Conservation (phyloP, 92 coral and sea anemone genomes). For the Palythoa caribaeorum region DNA sequence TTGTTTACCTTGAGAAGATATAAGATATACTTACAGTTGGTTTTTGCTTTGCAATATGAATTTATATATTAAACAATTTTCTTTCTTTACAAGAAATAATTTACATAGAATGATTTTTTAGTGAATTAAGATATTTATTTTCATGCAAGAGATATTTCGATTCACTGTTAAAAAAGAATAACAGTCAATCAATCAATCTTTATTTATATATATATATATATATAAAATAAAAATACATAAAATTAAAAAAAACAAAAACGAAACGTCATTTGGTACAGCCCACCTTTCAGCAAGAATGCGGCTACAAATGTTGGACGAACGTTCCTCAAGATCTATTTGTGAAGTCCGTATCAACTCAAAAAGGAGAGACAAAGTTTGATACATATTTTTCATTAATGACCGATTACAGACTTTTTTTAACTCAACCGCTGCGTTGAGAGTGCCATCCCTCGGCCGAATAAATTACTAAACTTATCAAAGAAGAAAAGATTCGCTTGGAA, state of each 20-base stretch:
- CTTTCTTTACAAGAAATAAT: neutral
- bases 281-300: too few relatives aligned
- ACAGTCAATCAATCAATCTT: too few relatives aligned
- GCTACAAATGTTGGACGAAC: too few relatives aligned
- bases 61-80: neutral
- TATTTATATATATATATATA: too few relatives aligned
- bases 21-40: neutral
- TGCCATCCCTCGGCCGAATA: conserved; percentile 59
- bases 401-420: too few relatives aligned
- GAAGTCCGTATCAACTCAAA: too few relatives aligned
- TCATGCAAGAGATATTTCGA: neutral
- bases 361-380: too few relatives aligned
- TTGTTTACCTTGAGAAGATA: neutral
- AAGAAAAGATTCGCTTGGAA: conserved; percentile 63
- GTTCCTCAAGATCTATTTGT: too few relatives aligned
- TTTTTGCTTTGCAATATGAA: conserved; percentile 1
- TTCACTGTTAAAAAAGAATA: neutral
- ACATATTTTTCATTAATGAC: too few relatives aligned
- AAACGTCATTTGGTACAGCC: too few relatives aligned
- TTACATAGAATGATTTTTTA: neutral
- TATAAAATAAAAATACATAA: too few relatives aligned
- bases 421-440: conserved; percentile 25
- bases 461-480: conserved; percentile 48
- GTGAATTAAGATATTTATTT: neutral
- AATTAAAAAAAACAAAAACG: too few relatives aligned